Evolutionary conservation across 2,113 vertebrate species (phyloP), one percentile per base, ranked within the genome.

Genomic region (Struthio camelus): DNA sequence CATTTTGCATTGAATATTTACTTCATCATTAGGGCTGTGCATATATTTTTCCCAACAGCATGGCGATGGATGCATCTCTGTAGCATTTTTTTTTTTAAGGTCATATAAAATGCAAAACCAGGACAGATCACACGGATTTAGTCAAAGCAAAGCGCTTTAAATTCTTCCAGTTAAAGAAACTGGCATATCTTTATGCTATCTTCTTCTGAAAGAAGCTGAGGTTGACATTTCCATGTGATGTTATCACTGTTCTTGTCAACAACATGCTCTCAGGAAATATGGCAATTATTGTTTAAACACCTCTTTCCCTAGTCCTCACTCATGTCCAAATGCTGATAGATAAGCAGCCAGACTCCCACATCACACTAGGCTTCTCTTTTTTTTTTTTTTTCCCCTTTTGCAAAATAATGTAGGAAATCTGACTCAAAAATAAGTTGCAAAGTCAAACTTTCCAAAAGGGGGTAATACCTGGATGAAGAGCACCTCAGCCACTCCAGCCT

Each of bases 81-180:
- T 24, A 73, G 44, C 27, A 65, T 67, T 94, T n/a, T n/a, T n/a
- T n/a, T n/a, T n/a, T n/a, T 71, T 38, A 76, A 89, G n/a, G 61
- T 87, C 66, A 61, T 27, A 25, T 51, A 61, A 83, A 87, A 85
- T 24, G 42, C 62, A 91, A 87, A 72, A 8, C 44, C n/a, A 58
- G 79, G 48, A 42, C 7, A 5, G 32, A 38, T 24, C 42, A 38
- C n/a, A 58, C 58, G 30, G 56, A 32, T 17, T 58, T 34, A 34
- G 58, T 32, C 38, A 82, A 85, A 94, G 44, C 7, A 50, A 80
- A 87, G 40, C 62, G 69, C 0, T 7, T 30, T 50, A 40, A 18
- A 2, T 85, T 22, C 44, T 85, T 85, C 87, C 62, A 90, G n/a
- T n/a, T n/a, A n/a, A 80, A 89, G 50, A 87, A 96, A 89, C n/a